phyloP scores from a whole-genome alignment of 2,888 invertebrate species.

The Ochropacha duplaris region DNA sequence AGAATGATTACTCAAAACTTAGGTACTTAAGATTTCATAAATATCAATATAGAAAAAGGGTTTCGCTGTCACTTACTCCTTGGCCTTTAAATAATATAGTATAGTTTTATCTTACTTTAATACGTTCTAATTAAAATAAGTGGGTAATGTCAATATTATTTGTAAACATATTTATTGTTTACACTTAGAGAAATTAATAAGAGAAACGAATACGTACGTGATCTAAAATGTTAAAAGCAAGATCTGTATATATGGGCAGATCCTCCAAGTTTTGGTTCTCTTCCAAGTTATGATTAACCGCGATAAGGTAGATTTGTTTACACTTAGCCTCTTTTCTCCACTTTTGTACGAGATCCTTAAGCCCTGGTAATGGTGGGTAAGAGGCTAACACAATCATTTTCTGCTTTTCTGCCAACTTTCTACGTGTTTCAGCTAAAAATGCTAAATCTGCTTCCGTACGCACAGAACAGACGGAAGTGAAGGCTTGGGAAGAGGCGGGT shows the following conservation, averaged over 20 bases:
- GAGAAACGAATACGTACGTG: conserved; percentile 32
- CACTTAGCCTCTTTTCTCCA: conserved; percentile 39
- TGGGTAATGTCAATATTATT: too few relatives aligned
- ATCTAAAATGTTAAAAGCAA: conserved; percentile 41
- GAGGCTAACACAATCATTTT: conserved; percentile 37
- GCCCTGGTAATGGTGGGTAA: conserved; percentile 37
- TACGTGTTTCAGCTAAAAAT: conserved; percentile 26
- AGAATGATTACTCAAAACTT: too few relatives aligned
- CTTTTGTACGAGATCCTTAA: conserved; percentile 36
- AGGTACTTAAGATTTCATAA: too few relatives aligned
- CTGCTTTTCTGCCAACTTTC: conserved; percentile 29
- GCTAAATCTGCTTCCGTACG: conserved; percentile 32
- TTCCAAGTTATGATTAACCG: conserved; percentile 37
- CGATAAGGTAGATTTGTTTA: conserved; percentile 41
- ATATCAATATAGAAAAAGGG: too few relatives aligned
- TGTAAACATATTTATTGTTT: too few relatives aligned
- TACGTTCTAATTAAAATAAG: too few relatives aligned
- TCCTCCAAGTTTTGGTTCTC: conserved; percentile 34
- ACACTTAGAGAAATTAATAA: too few relatives aligned
- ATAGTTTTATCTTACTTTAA: too few relatives aligned
- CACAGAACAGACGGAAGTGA: conserved; percentile 35
- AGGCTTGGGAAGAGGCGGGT: conserved; percentile 20
- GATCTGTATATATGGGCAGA: conserved; percentile 42
- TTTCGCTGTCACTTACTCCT: too few relatives aligned
- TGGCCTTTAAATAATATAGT: too few relatives aligned